phyloP scores from a whole-genome alignment of 2,797 vertebrate species.

The Pangasius djambal region DNA sequence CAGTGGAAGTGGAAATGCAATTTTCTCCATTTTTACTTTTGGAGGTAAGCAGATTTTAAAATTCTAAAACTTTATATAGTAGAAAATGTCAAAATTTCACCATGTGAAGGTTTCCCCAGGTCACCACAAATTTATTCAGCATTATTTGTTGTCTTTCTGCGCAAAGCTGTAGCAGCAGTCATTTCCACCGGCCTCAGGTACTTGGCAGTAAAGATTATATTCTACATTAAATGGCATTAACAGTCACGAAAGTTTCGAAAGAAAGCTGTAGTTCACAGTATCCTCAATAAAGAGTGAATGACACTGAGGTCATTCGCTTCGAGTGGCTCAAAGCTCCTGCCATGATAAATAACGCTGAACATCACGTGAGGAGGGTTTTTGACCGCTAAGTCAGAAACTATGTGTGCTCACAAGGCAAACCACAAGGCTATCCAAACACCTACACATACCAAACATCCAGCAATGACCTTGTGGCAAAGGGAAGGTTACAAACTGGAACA shows the following conservation, averaged over 20 bases:
- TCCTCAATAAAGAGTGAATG: neutral
- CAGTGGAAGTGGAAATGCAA: neutral
- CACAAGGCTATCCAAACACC: conserved; percentile 29
- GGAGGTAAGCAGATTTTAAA: neutral
- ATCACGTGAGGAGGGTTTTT: neutral
- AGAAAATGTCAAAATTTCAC: neutral
- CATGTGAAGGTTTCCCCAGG: neutral
- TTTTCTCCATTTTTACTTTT: neutral
- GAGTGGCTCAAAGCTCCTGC: neutral
- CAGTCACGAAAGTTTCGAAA: neutral
- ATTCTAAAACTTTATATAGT: neutral
- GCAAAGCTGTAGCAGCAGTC: neutral
- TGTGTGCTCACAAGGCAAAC: conserved; percentile 7
- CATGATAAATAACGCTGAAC: neutral
- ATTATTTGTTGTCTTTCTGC: too few species aligned
- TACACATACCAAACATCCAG: neutral
- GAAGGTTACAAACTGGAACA: neutral
- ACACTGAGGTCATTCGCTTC: conserved; percentile 13
- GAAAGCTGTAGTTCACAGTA: neutral
- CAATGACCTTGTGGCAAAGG: neutral
- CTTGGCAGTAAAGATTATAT: neutral
- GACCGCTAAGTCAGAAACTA: conserved; percentile 13
- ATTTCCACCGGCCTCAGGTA: too few species aligned
- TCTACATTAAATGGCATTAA: neutral
- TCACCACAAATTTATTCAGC: neutral